Conservation (phyloP, 2,797 vertebrate species). For the Sebastes steindachneri region DNA sequence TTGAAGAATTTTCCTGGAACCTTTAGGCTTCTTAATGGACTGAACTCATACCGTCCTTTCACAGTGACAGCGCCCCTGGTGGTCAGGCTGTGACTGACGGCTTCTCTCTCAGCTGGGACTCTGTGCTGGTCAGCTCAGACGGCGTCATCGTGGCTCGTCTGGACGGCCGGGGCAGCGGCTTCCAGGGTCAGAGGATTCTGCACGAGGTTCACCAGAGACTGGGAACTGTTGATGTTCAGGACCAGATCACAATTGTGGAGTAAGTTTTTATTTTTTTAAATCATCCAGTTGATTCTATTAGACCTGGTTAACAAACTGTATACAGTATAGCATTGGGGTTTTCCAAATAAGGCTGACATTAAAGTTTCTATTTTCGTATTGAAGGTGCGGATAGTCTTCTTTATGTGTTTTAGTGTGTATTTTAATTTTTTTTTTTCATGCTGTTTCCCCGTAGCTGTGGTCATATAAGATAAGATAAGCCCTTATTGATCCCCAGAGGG, state of each 20-base stretch:
- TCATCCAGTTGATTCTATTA: neutral
- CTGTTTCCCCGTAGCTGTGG: neutral
- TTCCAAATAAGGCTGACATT: neutral
- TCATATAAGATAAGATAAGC: neutral
- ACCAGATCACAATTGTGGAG: slow-evolving; percentile 92
- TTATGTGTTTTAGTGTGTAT: neutral
- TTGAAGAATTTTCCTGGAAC: neutral
- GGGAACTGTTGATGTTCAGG: slow-evolving; percentile 92
- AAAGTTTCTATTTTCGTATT: neutral
- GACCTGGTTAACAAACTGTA: neutral
- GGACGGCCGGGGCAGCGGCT: slow-evolving; percentile 95
- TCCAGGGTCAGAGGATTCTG: slow-evolving; percentile 93
- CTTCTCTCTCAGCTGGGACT: slow-evolving; percentile 93
- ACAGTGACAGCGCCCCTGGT: slow-evolving; percentile 91
- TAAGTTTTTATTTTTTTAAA: slow-evolving; percentile 71
- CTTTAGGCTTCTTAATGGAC: neutral
- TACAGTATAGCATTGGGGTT: neutral
- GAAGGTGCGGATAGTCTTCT: neutral
- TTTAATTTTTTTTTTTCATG: neutral
- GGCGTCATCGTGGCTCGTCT: slow-evolving; percentile 91
- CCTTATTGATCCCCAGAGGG: neutral
- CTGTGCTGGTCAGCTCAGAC: slow-evolving; percentile 93
- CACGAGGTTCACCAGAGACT: slow-evolving; percentile 91
- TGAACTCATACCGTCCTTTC: neutral
- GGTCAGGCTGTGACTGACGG: slow-evolving; percentile 92